A percentile compares a stretch with the other conserved stretches of the same genome.
phyloP scores from a whole-genome alignment of 2,888 invertebrate species.

The Melieria omissa region DNA sequence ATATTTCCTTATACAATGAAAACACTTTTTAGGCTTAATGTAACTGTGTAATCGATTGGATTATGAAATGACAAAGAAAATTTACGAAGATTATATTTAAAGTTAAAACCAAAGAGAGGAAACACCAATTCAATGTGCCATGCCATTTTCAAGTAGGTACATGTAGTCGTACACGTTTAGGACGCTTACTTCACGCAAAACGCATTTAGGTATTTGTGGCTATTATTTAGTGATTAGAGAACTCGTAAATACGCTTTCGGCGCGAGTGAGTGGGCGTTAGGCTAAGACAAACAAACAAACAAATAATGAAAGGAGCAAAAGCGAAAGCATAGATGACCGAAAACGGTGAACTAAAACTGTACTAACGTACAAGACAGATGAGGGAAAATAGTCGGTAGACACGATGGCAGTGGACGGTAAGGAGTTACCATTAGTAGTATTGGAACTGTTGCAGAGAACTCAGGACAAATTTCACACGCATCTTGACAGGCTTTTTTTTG shows the following conservation, averaged over 20 bases:
- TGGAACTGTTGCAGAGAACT: slow-evolving; percentile 50
- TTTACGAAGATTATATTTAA: neutral
- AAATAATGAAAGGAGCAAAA: neutral
- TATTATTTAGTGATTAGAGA: too few species aligned
- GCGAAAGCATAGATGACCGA: slow-evolving; percentile 7
- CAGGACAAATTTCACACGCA: slow-evolving; percentile 52
- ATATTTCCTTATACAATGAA: too few species aligned
- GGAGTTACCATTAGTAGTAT: slow-evolving; percentile 9
- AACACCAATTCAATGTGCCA: slow-evolving; percentile 37
- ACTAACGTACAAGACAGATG: slow-evolving; percentile 11
- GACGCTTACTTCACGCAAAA: too few species aligned
- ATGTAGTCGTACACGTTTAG: too few species aligned
- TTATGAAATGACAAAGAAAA: neutral
- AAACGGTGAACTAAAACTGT: slow-evolving; percentile 22
- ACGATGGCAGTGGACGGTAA: neutral
- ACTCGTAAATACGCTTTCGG: too few species aligned
- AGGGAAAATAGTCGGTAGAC: slow-evolving; percentile 23
- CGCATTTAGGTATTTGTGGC: too few species aligned
- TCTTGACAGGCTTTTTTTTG: too few species aligned
- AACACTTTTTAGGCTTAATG: too few species aligned
- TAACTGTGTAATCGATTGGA: neutral
- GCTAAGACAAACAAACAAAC: slow-evolving; percentile 3
- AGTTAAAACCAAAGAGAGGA: slow-evolving; percentile 9
- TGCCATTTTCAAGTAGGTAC: slow-evolving; percentile 17
- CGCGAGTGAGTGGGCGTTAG: neutral